Evolutionary conservation across 2,797 vertebrate species (phyloP).

Genomic region (Clarias pachynema): DNA sequence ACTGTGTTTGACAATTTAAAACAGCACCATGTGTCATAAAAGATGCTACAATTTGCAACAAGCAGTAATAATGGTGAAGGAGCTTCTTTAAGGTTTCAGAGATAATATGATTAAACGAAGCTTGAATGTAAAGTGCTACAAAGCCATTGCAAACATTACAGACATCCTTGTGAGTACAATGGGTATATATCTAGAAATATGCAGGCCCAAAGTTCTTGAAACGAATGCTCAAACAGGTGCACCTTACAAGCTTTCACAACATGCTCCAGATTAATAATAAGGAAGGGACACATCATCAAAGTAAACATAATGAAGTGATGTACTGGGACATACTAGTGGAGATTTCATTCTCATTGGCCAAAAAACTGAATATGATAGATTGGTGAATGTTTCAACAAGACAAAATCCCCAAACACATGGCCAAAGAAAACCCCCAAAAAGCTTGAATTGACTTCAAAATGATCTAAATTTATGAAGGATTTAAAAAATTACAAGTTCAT

Average conservation of each 20-base stretch:
- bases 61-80: not conserved
- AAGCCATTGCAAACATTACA: not conserved
- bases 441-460: no score
- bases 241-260: not conserved
- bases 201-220: not conserved
- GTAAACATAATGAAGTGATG: not conserved
- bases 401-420: not conserved
- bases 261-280: not conserved
- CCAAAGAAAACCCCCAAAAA: not conserved
- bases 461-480: not conserved
- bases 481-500: not conserved
- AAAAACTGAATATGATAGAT: not conserved
- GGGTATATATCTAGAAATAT: not conserved
- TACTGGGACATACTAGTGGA: not conserved
- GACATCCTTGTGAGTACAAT: not conserved
- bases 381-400: not conserved
- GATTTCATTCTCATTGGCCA: not conserved
- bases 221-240: not conserved
- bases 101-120: not conserved
- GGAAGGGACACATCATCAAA: not conserved
- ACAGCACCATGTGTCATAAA: not conserved
- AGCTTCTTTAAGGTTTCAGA: not conserved
- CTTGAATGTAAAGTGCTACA: not conserved
- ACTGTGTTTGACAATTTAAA: not conserved
- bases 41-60: not conserved